Evolutionary conservation across 1,140 invertebrate genomes (phyloP).

Genomic region (Sinella curviseta): DNA sequence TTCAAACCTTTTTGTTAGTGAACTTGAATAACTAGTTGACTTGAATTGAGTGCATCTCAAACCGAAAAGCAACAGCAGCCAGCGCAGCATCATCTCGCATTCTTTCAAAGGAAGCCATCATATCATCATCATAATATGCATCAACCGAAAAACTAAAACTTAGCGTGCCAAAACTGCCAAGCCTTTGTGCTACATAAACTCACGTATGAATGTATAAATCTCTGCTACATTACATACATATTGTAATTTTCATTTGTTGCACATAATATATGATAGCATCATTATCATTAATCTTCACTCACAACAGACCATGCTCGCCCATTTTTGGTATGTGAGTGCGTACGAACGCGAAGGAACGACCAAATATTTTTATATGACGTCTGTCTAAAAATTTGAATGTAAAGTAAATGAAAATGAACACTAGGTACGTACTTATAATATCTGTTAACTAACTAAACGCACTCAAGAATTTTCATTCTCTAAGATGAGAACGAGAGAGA

Average conservation of each 20-base stretch:
- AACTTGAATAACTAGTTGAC: slow-evolving; percentile 23
- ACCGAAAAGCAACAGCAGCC: background rate
- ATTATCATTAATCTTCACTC: background rate
- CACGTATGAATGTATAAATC: background rate
- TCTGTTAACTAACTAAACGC: too few relatives aligned
- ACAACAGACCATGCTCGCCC: background rate
- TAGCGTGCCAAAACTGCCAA: background rate
- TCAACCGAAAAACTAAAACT: background rate
- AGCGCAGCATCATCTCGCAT: background rate
- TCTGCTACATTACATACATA: background rate
- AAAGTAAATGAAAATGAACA: too few relatives aligned
- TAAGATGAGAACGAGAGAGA: too few relatives aligned
- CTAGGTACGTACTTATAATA: too few relatives aligned
- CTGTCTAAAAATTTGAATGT: too few relatives aligned
- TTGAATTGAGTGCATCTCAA: slow-evolving; percentile 10
- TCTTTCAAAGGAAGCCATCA: background rate
- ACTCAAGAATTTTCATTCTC: too few relatives aligned
- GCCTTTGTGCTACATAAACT: background rate
- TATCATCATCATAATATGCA: background rate
- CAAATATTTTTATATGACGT: too few relatives aligned
- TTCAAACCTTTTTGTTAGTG: background rate
- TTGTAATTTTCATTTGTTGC: background rate
- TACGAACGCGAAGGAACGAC: too few relatives aligned
- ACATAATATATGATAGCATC: background rate
- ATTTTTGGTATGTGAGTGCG: background rate